Conservation (phyloP, 2,888 invertebrate genomes). For the Pterostichus madidus region DNA sequence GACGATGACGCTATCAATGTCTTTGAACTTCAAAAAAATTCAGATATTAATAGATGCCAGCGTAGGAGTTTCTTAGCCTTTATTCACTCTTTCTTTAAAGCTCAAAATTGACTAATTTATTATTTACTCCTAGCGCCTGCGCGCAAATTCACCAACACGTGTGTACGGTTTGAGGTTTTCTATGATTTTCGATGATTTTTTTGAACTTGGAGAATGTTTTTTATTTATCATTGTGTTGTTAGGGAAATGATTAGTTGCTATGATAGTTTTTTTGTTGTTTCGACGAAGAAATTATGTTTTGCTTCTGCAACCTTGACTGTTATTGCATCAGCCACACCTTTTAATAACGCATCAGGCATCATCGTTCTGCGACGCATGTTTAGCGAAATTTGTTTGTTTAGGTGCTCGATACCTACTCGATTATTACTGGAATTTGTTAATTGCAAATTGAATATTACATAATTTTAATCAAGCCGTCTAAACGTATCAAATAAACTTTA, state of each 20-base stretch:
- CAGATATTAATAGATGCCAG: conserved; percentile 60
- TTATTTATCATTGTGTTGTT: not conserved
- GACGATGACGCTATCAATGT: conserved; percentile 61
- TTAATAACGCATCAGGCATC: conserved; percentile 61
- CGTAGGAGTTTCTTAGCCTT: conserved; percentile 28
- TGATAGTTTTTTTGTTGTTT: conserved; percentile 41
- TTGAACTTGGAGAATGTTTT: not conserved
- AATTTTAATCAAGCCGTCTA: too few relatives aligned
- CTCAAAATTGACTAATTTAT: conserved; percentile 21
- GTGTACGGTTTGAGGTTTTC: not conserved
- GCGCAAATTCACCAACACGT: not conserved
- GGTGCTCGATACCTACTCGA: conserved; percentile 11
- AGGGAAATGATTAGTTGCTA: conserved; percentile 39
- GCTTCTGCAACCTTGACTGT: conserved; percentile 52
- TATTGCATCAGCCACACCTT: conserved; percentile 64
- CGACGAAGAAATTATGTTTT: conserved; percentile 40
- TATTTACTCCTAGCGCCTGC: not conserved
- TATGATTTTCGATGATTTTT: not conserved
- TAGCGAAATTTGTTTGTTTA: conserved; percentile 45
- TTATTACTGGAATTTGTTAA: conserved; percentile 5
- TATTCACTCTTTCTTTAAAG: conserved; percentile 31
- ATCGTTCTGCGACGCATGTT: conserved; percentile 43
- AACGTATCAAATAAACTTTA: too few relatives aligned
- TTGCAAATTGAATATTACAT: conserved; percentile 4
- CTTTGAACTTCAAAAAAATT: conserved; percentile 67